These are phyloP conservation scores for Manis javanica DNA, from an alignment of 2,797 vertebrate genomes.

Conservation along the genomic window DNA sequence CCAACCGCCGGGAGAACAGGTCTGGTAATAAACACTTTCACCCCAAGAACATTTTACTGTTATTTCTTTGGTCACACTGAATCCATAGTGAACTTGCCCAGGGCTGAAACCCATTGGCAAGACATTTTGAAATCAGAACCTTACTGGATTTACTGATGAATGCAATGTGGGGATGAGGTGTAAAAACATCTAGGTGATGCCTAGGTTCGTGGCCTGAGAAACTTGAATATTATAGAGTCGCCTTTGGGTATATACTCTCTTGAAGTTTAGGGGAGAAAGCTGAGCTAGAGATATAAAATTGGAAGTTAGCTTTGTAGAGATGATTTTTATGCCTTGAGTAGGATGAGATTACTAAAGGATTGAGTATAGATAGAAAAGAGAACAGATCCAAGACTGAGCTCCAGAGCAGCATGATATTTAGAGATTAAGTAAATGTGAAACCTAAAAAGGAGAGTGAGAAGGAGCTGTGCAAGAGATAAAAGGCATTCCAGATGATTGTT, in stretches of 20 bases:
- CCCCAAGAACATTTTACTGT: too few species aligned
- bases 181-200: neutral
- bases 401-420: neutral
- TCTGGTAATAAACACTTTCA: too few species aligned
- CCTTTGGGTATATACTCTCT: neutral
- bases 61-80: too few species aligned
- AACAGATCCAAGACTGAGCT: neutral
- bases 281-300: neutral
- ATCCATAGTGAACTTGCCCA: too few species aligned
- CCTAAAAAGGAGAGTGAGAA: neutral
- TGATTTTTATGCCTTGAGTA: neutral
- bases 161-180: neutral
- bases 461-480: neutral
- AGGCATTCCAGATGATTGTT: neutral
- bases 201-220: neutral
- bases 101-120: too few species aligned
- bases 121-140: neutral
- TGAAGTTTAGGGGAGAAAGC: neutral
- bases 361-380: neutral
- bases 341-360: neutral
- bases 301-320: neutral
- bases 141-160: neutral
- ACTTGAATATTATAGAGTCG: neutral
- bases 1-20: too few species aligned
- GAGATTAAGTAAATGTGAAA: neutral